Conservation (phyloP, 2,113 vertebrate species). For the human (Homo sapiens) region DNA sequence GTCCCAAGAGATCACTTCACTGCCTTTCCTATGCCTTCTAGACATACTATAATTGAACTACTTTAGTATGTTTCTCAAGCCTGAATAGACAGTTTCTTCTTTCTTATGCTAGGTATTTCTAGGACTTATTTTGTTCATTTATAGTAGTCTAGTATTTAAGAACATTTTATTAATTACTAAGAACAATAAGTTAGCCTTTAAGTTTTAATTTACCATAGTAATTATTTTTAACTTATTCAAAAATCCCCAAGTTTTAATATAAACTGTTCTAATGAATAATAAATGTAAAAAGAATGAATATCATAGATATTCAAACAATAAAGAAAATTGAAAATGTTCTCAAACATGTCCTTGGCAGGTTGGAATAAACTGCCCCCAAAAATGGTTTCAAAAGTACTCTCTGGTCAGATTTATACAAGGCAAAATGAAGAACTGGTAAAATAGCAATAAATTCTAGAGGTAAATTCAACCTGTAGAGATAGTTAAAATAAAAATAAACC, state of each 20-base stretch:
- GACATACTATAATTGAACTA: neutral
- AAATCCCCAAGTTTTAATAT: neutral
- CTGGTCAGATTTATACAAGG: neutral
- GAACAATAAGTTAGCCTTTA: neutral
- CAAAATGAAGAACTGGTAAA: neutral
- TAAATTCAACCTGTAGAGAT: neutral
- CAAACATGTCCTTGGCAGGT: neutral
- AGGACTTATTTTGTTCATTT: neutral
- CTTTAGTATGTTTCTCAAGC: neutral
- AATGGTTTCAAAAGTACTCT: neutral
- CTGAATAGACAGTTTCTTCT: neutral
- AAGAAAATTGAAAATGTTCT: conserved; percentile 40
- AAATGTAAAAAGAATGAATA: conserved; percentile 14
- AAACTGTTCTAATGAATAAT: conserved; percentile 33
- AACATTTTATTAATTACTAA: conserved; percentile 4
- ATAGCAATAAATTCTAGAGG: neutral
- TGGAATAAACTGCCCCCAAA: conserved; percentile 27
- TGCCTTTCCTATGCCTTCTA: neutral
- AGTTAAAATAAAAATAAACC: neutral
- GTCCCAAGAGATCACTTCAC: neutral
- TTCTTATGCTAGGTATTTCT: neutral
- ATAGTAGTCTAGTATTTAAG: neutral
- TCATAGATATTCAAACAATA: neutral
- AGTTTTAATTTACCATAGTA: neutral
- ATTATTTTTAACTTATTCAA: conserved; percentile 15